Evolutionary conservation across 2,113 vertebrate genomes (phyloP), one percentile per base, ranked within the genome.

Genomic region (Cyprinodon tularosa): DNA sequence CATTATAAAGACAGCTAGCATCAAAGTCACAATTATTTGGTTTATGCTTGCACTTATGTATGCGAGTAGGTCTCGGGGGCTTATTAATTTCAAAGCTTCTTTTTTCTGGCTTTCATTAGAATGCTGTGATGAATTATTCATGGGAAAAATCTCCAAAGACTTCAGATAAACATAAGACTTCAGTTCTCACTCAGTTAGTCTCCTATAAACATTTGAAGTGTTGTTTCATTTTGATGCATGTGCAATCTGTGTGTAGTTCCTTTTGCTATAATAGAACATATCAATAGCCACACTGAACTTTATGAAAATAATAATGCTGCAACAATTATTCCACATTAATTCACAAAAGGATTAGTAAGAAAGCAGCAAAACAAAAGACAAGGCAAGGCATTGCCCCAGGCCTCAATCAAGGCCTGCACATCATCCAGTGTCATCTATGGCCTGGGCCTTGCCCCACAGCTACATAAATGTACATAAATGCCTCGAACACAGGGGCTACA

Each of bases 111-210:
- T 73, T 71, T 57, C 22, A 80, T 72, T 77, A 74, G 69, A 68
- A 83, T 50, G 57, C 37, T 40, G 8, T 72, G 45, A 88, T 90
- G 81, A 90, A 92, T 88, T 82, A 90, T 88, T 38, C 22, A 90
- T 88, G 36, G 60, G 44, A 72, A 53, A 68, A 83, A 80, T 83
- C 68, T 83, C 78, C 68, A 11, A 76, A 74, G 69, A 82, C 75
- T 83, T 79, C 11, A 79, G 82, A 86, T 84, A 80, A 80, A 76
- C 83, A 83, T 38, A 70, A 76, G 76, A 74, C 61, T 71, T 69
- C 47, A 60, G 48, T 65, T 72, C 4, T 3, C 8, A 59, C 36
- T 47, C 37, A 3, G 66, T 66, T 62, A 14, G 72, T 36, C 36
- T 71, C 5, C 59, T 70, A 50, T 29, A 47, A 39, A 57, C 62